These are phyloP conservation scores for Pithys albifrons DNA, from an alignment of 2,113 vertebrate genomes.

Conservation along the genomic window DNA sequence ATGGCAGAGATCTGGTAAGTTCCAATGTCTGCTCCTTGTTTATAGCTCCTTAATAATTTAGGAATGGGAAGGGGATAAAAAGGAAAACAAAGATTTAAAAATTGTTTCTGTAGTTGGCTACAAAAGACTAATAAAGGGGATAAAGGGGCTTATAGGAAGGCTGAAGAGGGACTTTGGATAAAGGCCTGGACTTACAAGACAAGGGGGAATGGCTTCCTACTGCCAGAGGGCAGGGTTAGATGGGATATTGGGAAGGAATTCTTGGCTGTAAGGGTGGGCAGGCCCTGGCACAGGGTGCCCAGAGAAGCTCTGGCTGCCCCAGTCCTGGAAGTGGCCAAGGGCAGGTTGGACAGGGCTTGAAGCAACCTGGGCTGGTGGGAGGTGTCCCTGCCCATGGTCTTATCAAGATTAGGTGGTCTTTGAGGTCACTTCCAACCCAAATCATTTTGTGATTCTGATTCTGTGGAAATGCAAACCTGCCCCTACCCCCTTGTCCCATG, in stretches of 20 bases:
- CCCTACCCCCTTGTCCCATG: background rate
- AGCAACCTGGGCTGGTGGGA: background rate
- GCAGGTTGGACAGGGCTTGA: rapidly evolving
- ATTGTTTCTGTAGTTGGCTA: background rate
- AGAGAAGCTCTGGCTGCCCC: background rate
- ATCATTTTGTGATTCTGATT: background rate
- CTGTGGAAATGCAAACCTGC: background rate
- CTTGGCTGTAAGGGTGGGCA: background rate
- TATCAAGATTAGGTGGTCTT: background rate
- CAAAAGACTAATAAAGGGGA: background rate
- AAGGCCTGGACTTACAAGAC: background rate
- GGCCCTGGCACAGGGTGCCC: background rate
- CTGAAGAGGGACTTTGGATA: background rate
- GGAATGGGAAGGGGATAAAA: background rate
- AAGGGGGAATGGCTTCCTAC: background rate
- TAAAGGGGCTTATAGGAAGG: background rate
- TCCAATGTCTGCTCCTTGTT: background rate
- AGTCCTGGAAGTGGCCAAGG: background rate
- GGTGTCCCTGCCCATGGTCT: background rate
- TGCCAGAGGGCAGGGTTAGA: background rate
- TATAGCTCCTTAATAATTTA: background rate
- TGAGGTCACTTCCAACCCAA: background rate
- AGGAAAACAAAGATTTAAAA: background rate
- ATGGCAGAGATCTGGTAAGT: background rate
- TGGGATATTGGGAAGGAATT: background rate